These are phyloP conservation scores for Eciton burchellii DNA, from an alignment of 1,140 invertebrate species.

Conservation along the genomic window DNA sequence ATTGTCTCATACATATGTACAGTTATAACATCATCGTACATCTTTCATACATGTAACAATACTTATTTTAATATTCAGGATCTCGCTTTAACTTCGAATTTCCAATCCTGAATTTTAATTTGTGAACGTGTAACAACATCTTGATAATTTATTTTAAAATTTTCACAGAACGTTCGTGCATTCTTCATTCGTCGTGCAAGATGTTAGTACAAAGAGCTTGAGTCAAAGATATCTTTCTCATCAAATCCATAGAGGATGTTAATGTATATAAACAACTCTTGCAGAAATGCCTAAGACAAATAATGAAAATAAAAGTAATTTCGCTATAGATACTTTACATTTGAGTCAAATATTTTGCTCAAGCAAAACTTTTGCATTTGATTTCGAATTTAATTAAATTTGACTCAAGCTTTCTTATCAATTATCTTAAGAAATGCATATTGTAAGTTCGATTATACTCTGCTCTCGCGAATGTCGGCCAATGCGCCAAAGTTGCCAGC, in stretches of 20 bases:
- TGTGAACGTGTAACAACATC: constrained; percentile 8
- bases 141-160: neutral
- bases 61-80: constrained; percentile 10
- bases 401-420: neutral
- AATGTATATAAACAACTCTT: neutral
- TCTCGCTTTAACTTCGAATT: neutral
- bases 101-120: constrained; percentile 1
- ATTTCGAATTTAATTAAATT: constrained; percentile 8
- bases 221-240: neutral
- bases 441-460: constrained; percentile 74
- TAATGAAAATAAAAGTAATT: neutral
- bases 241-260: neutral
- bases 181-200: neutral
- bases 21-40: constrained; percentile 22
- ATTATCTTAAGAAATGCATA: neutral
- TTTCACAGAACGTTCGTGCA: constrained; percentile 2
- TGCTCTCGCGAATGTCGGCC: constrained; percentile 83
- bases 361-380: neutral
- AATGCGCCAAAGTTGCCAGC: constrained; percentile 78
- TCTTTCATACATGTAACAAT: constrained; percentile 28
- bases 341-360: neutral
- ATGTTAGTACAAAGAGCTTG: constrained; percentile 8
- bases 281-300: neutral
- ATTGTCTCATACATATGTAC: constrained; percentile 41
- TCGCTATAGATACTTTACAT: neutral